Base-by-base conservation (phyloP, 2,113 vertebrate genomes). In the Chinchilla lanigera region DNA sequence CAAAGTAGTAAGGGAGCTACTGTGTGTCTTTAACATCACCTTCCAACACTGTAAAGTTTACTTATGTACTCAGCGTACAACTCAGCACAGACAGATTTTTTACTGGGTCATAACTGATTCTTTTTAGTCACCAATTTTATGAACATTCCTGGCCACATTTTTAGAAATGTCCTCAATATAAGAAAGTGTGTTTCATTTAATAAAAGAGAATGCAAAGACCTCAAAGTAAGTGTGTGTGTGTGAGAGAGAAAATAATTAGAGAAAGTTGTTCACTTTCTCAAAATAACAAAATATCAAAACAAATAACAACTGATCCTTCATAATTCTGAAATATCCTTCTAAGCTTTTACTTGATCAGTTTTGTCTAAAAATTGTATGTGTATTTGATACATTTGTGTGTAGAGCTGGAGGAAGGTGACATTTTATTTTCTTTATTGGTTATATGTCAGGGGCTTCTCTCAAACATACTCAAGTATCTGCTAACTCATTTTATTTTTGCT, bases 341-440 rank as follows among this genome's bases (percentile, higher is more conserved):
- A 33, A 61, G 22, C 0, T 22, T 90, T 87, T 28, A 44, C 7
- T 7, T 56, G 47, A 58, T 35, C 7, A 50, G 71, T 67, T 93
- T 50, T 65, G 28, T 52, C 93, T 82, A 65, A 83, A 82, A 22
- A 87, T 8, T 5, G 0, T 47, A 7, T 41, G 47, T 1, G 10
- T 7, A 58, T 38, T 80, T 89, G 50, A n/a, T 6, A 0, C 47
- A 44, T 89, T 52, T 63, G 0, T 75, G 11, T 63, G 38, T 63
- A 30, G 30, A 73, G 44, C 7, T 5, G 50, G 5, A 78, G 47
- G 22, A 67, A 14, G 30, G 19, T 54, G 60, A 73, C 38, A 67
- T 26, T 96, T 86, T 61, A 93, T 85, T 95, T 94, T 30, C 35
- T 30, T 14, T 94, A 44, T 56, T 94, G 86, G 94, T 84, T 90